These are phyloP conservation scores for Elgaria multicarinata DNA, from an alignment of 2,113 vertebrate genomes.

Conservation along the genomic window DNA sequence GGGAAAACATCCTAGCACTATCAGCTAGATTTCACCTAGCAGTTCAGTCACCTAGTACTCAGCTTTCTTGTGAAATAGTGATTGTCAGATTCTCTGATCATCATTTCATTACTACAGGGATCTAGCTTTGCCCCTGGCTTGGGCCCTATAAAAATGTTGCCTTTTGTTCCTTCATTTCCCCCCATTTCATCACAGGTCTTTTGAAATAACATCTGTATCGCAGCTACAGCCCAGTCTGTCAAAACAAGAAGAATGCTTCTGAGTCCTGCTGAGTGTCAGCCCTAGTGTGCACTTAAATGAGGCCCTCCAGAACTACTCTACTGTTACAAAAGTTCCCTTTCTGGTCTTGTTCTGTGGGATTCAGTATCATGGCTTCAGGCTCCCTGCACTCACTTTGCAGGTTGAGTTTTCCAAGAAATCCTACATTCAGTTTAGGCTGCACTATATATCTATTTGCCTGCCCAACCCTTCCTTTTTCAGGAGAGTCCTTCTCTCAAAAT, in stretches of 20 bases:
- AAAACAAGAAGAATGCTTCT: conserved; percentile 65
- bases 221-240: conserved; percentile 70
- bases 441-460: conserved; percentile 39
- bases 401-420: conserved; percentile 36
- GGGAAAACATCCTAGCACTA: conserved; percentile 11
- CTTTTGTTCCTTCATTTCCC: conserved; percentile 51
- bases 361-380: conserved; percentile 65
- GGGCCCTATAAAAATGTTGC: conserved; percentile 64
- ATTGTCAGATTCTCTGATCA: conserved; percentile 59
- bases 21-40: conserved; percentile 9
- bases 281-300: conserved; percentile 64
- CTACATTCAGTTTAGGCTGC: conserved; percentile 31
- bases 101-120: conserved; percentile 45
- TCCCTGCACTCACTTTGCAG: conserved; percentile 40
- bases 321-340: conserved; percentile 68
- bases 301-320: conserved; percentile 63
- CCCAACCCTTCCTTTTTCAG: not conserved
- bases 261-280: conserved; percentile 69
- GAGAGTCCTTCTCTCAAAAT: conserved; percentile 24
- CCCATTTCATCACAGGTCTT: conserved; percentile 52
- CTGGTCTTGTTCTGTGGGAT: conserved; percentile 67
- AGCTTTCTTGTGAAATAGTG: conserved; percentile 44
- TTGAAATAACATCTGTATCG: conserved; percentile 63
- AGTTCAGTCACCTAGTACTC: conserved; percentile 51
- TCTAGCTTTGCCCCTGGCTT: not conserved